Conservation (phyloP, 30 jellyfish, hydroid and myxozoan genomes). For the Catostylus mosaicus region DNA sequence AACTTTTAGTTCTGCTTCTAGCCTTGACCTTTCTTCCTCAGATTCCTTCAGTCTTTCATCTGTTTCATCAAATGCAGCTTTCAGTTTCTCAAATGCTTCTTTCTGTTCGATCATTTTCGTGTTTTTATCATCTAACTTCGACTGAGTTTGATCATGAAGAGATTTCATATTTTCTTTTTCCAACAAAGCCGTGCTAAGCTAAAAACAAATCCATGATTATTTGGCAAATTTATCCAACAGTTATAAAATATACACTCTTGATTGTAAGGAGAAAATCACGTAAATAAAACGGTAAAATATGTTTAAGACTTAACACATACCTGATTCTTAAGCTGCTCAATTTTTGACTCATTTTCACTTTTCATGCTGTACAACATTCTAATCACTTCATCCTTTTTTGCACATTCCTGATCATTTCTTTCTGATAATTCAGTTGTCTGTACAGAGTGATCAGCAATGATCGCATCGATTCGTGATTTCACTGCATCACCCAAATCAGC, state of each 20-base stretch:
- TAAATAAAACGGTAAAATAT: background rate
- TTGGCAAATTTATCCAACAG: background rate
- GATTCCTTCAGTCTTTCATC: background rate
- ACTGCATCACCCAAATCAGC: slow-evolving; percentile 24
- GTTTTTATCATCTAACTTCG: background rate
- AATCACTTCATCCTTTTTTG: slow-evolving; percentile 32
- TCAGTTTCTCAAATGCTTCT: background rate
- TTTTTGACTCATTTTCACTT: slow-evolving; percentile 25
- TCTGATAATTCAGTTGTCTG: slow-evolving; percentile 2
- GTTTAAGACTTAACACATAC: background rate
- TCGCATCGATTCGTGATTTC: slow-evolving; percentile 15
- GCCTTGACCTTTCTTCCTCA: background rate
- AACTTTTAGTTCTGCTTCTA: background rate
- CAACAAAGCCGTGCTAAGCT: background rate
- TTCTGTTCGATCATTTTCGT: background rate
- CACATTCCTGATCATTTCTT: slow-evolving; percentile 33
- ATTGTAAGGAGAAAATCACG: background rate
- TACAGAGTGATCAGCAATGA: slow-evolving; percentile 1
- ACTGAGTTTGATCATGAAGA: background rate
- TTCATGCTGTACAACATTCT: slow-evolving; percentile 2
- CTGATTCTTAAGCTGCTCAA: slow-evolving; percentile 16
- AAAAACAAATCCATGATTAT: background rate
- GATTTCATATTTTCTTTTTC: background rate
- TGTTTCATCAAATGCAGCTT: background rate
- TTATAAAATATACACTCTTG: background rate